phyloP scores from a whole-genome alignment of 2,113 vertebrate genomes.

The Corydoras maculifer region DNA sequence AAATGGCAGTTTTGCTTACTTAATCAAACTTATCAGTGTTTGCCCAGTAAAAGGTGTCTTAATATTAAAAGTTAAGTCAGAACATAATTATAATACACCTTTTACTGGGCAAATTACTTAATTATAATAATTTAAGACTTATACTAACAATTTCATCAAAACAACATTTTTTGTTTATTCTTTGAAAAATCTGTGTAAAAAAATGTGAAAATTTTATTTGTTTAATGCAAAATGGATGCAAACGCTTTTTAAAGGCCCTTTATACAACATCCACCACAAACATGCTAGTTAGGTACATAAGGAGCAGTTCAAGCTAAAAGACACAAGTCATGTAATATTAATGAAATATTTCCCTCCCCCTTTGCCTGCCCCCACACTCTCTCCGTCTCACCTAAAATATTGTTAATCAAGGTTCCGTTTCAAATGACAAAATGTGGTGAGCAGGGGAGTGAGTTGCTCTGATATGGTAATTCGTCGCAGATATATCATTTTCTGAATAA shows the following conservation, averaged over 20 bases:
- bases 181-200: too few species aligned
- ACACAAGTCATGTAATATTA: constrained; percentile 40
- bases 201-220: too few species aligned
- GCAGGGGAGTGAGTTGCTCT: constrained; percentile 43
- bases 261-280: neutral
- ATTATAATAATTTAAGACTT: too few species aligned
- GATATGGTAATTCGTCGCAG: constrained; percentile 50
- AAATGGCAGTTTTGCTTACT: too few species aligned
- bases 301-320: constrained; percentile 8
- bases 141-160: too few species aligned
- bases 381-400: constrained; percentile 27
- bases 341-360: constrained; percentile 16
- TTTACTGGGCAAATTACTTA: too few species aligned
- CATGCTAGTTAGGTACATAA: constrained; percentile 4
- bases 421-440: constrained; percentile 40
- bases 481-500: constrained; percentile 56
- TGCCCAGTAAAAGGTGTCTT: too few species aligned
- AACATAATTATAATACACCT: too few species aligned
- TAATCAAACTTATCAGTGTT: too few species aligned
- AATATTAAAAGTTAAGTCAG: too few species aligned
- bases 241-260: neutral
- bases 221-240: neutral
- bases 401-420: constrained; percentile 45
- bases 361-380: neutral
- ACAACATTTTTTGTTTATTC: too few species aligned